Evolutionary conservation across 2,797 vertebrate genomes (phyloP).

Genomic region (Merluccius polli): DNA sequence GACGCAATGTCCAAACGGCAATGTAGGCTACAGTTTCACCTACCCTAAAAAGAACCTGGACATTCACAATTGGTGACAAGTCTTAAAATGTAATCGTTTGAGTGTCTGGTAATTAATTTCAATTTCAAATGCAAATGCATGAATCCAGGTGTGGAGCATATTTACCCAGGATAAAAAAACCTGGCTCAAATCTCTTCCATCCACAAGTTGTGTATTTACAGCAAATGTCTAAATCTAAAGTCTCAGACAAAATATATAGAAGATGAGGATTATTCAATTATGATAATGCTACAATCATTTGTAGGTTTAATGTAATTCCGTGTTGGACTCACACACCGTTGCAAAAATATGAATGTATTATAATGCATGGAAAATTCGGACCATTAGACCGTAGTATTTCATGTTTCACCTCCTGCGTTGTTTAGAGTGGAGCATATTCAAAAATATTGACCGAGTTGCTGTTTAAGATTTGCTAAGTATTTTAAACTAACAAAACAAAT

Average conservation of each 20-base stretch:
- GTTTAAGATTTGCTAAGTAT: background rate
- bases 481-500: background rate
- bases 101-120: background rate
- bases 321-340: background rate
- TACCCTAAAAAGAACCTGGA: background rate
- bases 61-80: background rate
- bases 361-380: too few relatives aligned
- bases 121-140: background rate
- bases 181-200: too few relatives aligned
- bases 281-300: background rate
- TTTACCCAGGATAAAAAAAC: background rate
- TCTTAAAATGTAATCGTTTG: background rate
- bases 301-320: background rate
- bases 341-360: too few relatives aligned
- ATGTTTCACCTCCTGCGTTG: background rate
- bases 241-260: background rate
- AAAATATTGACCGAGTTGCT: background rate
- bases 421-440: background rate
- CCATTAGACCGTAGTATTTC: background rate
- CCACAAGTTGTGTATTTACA: too few relatives aligned
- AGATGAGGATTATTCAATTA: background rate
- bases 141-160: background rate
- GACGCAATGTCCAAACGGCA: background rate
- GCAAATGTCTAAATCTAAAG: too few relatives aligned
- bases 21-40: constrained; percentile 5